phyloP scores from a whole-genome alignment of 2,888 invertebrate species.

The Folsomia candida region DNA sequence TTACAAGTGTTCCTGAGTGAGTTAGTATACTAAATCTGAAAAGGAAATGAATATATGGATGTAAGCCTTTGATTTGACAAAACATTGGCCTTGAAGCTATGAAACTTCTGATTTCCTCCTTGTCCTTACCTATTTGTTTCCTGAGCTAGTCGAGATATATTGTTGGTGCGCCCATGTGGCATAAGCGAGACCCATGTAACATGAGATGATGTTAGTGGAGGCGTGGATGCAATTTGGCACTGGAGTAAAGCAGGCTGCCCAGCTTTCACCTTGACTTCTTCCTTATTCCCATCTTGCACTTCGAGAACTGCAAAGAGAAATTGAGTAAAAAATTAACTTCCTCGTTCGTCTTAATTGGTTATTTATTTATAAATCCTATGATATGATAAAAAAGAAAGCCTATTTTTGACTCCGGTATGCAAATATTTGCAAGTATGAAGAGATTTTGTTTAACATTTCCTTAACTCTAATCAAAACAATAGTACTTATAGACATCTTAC shows the following conservation, averaged over 20 bases:
- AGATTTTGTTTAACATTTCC: no score
- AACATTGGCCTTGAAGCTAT: background rate
- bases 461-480: no score
- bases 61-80: background rate
- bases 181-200: conserved; percentile 38
- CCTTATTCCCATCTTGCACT: conserved; percentile 10
- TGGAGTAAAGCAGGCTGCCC: conserved; percentile 38
- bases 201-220: conserved; percentile 21
- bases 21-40: conserved; percentile 42
- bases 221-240: conserved; percentile 43
- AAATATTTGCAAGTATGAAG: no score
- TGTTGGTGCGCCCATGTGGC: conserved; percentile 32
- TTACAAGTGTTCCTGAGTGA: conserved; percentile 46
- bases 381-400: no score
- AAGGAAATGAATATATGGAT: background rate
- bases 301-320: conserved; percentile 6
- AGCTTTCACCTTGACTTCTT: conserved; percentile 39
- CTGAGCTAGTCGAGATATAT: conserved; percentile 41
- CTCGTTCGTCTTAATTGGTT: background rate
- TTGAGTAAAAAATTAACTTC: no score
- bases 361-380: background rate
- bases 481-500: no score
- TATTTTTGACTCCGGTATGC: no score
- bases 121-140: conserved; percentile 39
- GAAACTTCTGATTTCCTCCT: background rate